phyloP scores from a whole-genome alignment of 64 coral and sea anemone genomes.

The Montipora cactus region DNA sequence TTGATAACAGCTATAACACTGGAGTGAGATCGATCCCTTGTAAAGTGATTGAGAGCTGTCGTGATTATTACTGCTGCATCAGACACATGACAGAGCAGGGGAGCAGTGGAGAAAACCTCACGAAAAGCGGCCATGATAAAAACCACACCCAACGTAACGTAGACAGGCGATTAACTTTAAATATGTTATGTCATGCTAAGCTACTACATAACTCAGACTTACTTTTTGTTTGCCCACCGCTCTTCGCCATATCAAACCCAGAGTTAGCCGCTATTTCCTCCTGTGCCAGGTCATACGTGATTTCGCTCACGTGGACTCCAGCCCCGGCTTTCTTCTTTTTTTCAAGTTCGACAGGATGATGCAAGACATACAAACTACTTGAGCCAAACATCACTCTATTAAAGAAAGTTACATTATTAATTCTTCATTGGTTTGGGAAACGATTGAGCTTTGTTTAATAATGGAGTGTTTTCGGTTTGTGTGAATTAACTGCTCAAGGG shows the following conservation, averaged over 20 bases:
- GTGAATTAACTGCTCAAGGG: not conserved
- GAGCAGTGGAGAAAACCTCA: too few species aligned
- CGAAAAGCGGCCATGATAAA: too few species aligned
- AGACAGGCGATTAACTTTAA: too few species aligned
- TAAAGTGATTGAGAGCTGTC: too few species aligned
- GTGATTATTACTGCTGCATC: too few species aligned
- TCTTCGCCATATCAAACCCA: slow-evolving; percentile 92
- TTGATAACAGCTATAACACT: too few species aligned
- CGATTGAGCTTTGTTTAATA: not conserved
- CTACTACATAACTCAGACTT: not conserved
- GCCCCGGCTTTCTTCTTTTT: slow-evolving; percentile 67
- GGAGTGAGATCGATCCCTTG: too few species aligned
- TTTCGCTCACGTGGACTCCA: slow-evolving; percentile 68
- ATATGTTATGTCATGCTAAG: too few species aligned
- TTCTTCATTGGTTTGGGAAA: not conserved
- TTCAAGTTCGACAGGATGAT: slow-evolving; percentile 79
- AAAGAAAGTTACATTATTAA: not conserved
- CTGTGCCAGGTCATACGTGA: slow-evolving; percentile 92
- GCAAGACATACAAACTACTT: slow-evolving; percentile 84
- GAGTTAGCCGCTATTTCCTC: slow-evolving; percentile 92
- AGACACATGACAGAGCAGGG: too few species aligned
- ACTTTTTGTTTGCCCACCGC: slow-evolving; percentile 89
- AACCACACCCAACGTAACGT: too few species aligned
- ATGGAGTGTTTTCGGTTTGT: not conserved
- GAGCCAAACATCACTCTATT: slow-evolving; percentile 94